Base-by-base conservation (phyloP, 2,888 invertebrate species). In the Thecocarcelia acutangulata region DNA sequence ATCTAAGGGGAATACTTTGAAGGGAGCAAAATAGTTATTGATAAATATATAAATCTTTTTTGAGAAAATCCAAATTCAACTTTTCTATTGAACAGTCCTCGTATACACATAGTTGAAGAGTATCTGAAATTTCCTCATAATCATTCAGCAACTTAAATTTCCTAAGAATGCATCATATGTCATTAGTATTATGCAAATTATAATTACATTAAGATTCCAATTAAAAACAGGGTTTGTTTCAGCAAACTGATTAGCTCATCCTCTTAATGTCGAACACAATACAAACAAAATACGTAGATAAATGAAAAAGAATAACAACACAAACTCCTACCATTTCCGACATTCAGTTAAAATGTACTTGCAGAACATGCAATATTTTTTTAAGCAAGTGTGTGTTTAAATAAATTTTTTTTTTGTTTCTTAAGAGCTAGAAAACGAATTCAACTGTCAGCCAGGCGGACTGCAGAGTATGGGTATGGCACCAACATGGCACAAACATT, bases 291-390 rank as follows among this genome's bases (percentile, higher is more conserved):
- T 46, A 44, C 8, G 19, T 15, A 12, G 6, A 40, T 19, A 59
- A 68, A 54, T 33, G 42, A 19, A 59, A 66, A 72, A 61, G 33
- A 40, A 66, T 56, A 63, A 15, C 40, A 17, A 24, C 15, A 13
- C 40, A 24, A 40, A 70, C 77, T 77, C 77, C 72, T 72, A 78
- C 78, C 17, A 78, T 78, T 64, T 78, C 77, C 70, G 64, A 50
- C 70, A 58, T 44, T n/a, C 42, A 40, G 54, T n/a, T 56, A 61
- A 17, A 59, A 50, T 40, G 42, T 66, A 37, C 59, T 52, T 59
- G 58, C 42, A 68, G 42, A 28, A 24, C 56, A 19, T 58, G 40
- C 37, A n/a, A 66, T 19, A 21, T 12, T 46, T 15, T 13, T n/a
- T 19, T 9, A 33, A 33, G 33, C 33, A 19, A 50, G 12, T 54